A percentile compares a stretch with the other conserved stretches of the same genome.
Conservation (phyloP, 1,140 invertebrate species). For the Hyles euphorbiae region DNA sequence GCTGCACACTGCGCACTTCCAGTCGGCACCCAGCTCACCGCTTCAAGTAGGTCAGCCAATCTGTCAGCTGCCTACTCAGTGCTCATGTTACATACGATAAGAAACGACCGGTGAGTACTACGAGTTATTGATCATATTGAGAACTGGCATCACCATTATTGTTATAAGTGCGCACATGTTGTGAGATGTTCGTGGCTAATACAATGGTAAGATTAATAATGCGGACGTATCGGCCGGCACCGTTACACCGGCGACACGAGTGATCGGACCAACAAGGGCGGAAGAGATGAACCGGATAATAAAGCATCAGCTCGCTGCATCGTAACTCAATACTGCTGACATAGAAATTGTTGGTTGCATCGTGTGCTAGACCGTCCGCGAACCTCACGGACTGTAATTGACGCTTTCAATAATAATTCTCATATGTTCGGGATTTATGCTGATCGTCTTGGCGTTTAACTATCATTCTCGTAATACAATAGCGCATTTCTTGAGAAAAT, state of each 20-base stretch:
- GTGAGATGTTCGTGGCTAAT: constrained; percentile 52
- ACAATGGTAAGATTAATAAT: constrained; percentile 73
- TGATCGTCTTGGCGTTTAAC: constrained; percentile 24
- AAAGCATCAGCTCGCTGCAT: constrained; percentile 56
- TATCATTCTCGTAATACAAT: constrained; percentile 10
- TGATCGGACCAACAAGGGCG: constrained; percentile 64
- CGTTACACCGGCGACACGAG: constrained; percentile 58
- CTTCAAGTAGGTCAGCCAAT: constrained; percentile 11
- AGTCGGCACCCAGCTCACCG: not conserved
- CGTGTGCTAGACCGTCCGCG: constrained; percentile 37
- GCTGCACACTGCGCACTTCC: constrained; percentile 12
- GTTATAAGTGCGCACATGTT: constrained; percentile 62
- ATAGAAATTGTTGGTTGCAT: constrained; percentile 60
- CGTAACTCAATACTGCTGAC: constrained; percentile 62
- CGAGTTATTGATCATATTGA: constrained; percentile 58
- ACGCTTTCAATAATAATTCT: constrained; percentile 42
- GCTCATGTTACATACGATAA: constrained; percentile 30
- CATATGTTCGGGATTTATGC: constrained; percentile 25
- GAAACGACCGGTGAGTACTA: constrained; percentile 50
- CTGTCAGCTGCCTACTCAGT: not conserved
- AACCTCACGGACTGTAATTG: constrained; percentile 51
- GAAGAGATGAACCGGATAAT: constrained; percentile 69
- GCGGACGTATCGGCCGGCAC: constrained; percentile 49
- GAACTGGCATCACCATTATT: constrained; percentile 55
- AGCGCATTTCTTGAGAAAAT: too few species aligned